phyloP scores from a whole-genome alignment of 2,888 invertebrate genomes.

The Agelastica alni region DNA sequence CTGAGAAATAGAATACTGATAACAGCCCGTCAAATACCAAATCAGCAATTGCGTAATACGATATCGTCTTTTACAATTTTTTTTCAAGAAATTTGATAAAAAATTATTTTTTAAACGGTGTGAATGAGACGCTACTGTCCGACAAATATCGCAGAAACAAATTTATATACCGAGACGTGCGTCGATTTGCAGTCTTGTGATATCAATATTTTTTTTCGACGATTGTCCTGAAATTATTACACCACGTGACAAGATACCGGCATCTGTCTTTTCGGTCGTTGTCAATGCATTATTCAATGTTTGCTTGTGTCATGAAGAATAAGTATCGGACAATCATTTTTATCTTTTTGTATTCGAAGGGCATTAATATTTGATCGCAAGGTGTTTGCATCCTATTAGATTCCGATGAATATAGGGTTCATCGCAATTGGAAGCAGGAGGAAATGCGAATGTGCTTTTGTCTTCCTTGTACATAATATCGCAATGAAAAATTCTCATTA shows the following conservation, averaged over 20 bases:
- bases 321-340: constrained; percentile 28
- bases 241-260: constrained; percentile 41
- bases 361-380: constrained; percentile 41
- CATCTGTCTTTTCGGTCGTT: constrained; percentile 42
- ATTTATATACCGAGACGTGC: constrained; percentile 44
- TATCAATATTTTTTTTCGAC: constrained; percentile 33
- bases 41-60: too few species aligned
- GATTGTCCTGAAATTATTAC: constrained; percentile 38
- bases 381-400: constrained; percentile 23
- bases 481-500: too few species aligned
- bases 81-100: neutral
- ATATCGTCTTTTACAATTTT: too few species aligned
- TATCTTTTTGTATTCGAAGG: constrained; percentile 21
- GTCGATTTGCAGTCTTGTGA: constrained; percentile 45
- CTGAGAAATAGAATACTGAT: too few species aligned
- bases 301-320: constrained; percentile 21
- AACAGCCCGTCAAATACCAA: too few species aligned
- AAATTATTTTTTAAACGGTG: neutral
- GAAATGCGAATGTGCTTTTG: too few species aligned
- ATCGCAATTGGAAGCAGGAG: neutral
- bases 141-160: constrained; percentile 40
- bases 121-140: neutral
- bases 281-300: constrained; percentile 44
- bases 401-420: neutral
- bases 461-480: too few species aligned